Evolutionary conservation across 2,113 vertebrate genomes (phyloP).

Genomic region (Tretioscincus oriximinensis): DNA sequence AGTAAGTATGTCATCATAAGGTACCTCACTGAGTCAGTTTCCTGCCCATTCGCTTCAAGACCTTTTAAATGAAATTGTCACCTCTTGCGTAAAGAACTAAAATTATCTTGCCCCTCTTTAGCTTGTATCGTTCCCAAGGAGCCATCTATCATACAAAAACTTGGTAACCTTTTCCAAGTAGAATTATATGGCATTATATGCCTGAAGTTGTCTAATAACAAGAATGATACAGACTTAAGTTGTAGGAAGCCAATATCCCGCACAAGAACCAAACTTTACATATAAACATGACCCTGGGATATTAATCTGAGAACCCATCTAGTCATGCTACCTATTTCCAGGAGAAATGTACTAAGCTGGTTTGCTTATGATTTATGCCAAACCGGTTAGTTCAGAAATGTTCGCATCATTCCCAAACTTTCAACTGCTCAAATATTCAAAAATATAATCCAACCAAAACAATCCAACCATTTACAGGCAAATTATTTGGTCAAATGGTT

Average conservation of each 20-base stretch:
- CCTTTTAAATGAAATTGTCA: background rate
- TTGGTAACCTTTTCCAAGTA: background rate
- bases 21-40: slow-evolving; percentile 17
- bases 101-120: slow-evolving; percentile 24
- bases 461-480: no score
- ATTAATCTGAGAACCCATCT: background rate
- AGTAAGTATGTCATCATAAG: background rate
- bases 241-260: background rate
- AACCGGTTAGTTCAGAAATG: no score
- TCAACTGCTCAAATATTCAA: no score
- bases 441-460: no score
- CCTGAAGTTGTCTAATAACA: background rate
- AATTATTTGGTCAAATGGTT: no score
- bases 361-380: background rate
- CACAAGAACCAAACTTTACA: background rate
- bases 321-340: background rate
- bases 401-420: no score
- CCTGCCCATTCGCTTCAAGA: background rate
- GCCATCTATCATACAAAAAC: slow-evolving; percentile 34
- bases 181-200: slow-evolving; percentile 5
- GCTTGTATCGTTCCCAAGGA: slow-evolving; percentile 1
- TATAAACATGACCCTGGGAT: background rate
- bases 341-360: background rate
- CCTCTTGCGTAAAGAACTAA: slow-evolving; percentile 48
- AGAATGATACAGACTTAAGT: background rate